These are phyloP conservation scores for Drosophila neoperkinsi DNA, from an alignment of 2,888 invertebrate species.

Conservation along the genomic window DNA sequence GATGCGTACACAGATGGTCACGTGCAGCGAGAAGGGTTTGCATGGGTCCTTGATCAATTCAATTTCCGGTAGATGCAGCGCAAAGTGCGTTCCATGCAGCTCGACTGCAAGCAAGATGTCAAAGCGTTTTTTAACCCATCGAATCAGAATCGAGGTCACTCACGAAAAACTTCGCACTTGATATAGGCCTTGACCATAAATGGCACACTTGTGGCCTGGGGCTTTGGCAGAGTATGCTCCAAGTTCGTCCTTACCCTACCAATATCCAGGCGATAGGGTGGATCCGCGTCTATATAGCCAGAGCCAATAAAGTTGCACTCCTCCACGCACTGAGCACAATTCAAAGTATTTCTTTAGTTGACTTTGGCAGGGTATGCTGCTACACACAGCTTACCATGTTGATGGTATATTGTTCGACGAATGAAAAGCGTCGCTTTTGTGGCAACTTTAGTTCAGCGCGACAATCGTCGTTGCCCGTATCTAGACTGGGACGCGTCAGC, in stretches of 20 bases:
- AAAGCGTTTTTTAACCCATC: background rate
- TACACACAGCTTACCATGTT: conserved; percentile 58
- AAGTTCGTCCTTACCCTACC: conserved; percentile 45
- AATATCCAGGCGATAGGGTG: conserved; percentile 61
- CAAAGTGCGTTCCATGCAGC: conserved; percentile 42
- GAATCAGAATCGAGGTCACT: conserved; percentile 12
- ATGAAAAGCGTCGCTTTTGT: conserved; percentile 30
- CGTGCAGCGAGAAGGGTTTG: conserved; percentile 59
- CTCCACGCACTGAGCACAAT: conserved; percentile 60
- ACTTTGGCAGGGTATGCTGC: too few relatives aligned
- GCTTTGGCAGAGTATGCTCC: conserved; percentile 44
- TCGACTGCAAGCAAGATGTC: conserved; percentile 33
- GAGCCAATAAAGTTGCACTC: conserved; percentile 66
- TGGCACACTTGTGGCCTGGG: conserved; percentile 33
- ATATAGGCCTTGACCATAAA: conserved; percentile 59
- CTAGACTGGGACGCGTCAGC: conserved; percentile 58
- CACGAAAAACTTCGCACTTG: conserved; percentile 60
- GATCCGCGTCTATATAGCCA: conserved; percentile 64
- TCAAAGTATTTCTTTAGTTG: background rate
- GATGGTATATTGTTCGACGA: conserved; percentile 55
- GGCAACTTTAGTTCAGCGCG: conserved; percentile 38
- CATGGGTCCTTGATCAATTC: conserved; percentile 61
- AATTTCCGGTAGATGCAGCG: conserved; percentile 60
- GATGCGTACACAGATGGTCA: conserved; percentile 67
- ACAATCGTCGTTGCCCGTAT: conserved; percentile 47